These are phyloP conservation scores for Eleginops maclovinus DNA, from an alignment of 2,113 vertebrate species.

Conservation along the genomic window DNA sequence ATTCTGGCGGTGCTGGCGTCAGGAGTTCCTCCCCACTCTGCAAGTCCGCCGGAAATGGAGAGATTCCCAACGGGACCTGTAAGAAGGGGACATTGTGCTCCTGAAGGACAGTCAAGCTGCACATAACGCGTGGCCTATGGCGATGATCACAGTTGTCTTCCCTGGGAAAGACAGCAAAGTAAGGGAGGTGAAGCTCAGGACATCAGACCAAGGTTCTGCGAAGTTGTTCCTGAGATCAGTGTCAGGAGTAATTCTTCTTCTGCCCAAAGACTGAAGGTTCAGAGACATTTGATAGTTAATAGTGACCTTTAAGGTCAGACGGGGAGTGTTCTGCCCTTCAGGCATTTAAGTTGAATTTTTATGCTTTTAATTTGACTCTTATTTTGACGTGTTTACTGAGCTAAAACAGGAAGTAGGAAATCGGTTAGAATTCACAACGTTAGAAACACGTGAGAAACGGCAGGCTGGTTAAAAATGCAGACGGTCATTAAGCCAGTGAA, in stretches of 20 bases:
- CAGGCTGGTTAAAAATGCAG: no score
- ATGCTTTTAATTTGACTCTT: no score
- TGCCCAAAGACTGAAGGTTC: neutral
- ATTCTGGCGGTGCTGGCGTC: neutral
- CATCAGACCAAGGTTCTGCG: neutral
- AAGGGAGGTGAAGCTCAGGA: neutral
- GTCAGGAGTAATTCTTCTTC: neutral
- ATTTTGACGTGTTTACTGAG: no score
- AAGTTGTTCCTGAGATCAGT: neutral
- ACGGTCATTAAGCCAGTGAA: no score
- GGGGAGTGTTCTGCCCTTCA: no score
- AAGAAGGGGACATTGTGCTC: conserved; percentile 1
- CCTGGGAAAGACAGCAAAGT: neutral
- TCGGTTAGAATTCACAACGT: no score
- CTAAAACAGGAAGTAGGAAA: no score
- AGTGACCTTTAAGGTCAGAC: conserved; percentile 4
- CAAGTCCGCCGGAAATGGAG: neutral
- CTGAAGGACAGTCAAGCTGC: no score
- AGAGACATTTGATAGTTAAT: neutral
- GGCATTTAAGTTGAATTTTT: no score
- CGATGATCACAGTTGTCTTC: neutral
- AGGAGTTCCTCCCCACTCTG: neutral
- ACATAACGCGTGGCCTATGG: neutral
- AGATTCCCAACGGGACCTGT: neutral
- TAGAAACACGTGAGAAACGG: no score